Conservation (phyloP, 1,140 invertebrate genomes). For the Daktulosphaira vitifoliae region DNA sequence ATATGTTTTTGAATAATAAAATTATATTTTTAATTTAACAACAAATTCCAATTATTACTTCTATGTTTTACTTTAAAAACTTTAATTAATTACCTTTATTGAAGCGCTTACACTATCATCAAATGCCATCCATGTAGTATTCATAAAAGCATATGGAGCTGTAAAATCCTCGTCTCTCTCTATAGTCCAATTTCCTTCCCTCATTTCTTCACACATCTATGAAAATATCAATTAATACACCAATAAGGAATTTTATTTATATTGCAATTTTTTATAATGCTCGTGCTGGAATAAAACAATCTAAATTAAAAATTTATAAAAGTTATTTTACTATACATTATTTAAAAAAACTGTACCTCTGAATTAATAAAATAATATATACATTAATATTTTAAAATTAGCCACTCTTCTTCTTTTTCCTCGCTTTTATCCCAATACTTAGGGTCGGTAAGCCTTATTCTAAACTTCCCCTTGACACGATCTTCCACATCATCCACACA, state of each 20-base stretch:
- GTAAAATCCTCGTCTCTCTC: slow-evolving; percentile 71
- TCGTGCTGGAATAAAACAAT: background rate
- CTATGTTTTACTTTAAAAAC: too few relatives aligned
- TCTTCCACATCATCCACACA: too few relatives aligned
- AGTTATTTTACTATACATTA: background rate
- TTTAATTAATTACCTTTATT: slow-evolving; percentile 58
- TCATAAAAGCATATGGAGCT: slow-evolving; percentile 64
- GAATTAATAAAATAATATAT: background rate
- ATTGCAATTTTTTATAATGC: background rate
- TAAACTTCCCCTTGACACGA: too few relatives aligned
- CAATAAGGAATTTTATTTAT: too few relatives aligned
- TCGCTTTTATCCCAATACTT: too few relatives aligned
- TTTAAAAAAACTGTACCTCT: background rate
- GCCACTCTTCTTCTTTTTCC: background rate
- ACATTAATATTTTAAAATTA: background rate
- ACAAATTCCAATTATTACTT: too few relatives aligned
- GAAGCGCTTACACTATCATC: slow-evolving; percentile 61
- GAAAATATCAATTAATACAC: too few relatives aligned
- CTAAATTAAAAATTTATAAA: background rate
- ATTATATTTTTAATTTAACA: too few relatives aligned
- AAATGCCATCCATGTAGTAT: slow-evolving; percentile 65
- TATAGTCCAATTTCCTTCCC: slow-evolving; percentile 58
- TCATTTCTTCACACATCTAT: slow-evolving; percentile 54
- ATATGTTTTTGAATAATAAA: too few relatives aligned
- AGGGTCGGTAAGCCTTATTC: too few relatives aligned